phyloP scores from a whole-genome alignment of 1,140 invertebrate genomes.

The Trichonephila inaurata region DNA sequence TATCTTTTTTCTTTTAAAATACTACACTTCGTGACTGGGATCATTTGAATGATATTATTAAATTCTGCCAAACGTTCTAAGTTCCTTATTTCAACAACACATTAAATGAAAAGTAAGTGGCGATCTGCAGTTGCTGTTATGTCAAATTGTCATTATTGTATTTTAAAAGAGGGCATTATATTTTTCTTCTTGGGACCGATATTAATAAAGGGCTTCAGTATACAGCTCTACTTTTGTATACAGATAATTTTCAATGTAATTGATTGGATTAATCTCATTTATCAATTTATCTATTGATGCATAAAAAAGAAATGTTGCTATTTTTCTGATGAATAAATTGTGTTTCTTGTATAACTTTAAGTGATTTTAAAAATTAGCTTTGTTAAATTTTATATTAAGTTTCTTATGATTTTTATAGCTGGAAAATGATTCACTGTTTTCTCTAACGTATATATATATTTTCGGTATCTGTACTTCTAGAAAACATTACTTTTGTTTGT shows the following conservation, averaged over 20 bases:
- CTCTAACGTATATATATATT: too few species aligned
- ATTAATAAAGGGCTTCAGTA: too few species aligned
- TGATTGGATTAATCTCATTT: neutral
- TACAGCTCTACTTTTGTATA: too few species aligned
- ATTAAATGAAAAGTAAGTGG: neutral
- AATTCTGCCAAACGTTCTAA: neutral
- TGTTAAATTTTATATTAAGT: too few species aligned
- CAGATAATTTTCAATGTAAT: neutral
- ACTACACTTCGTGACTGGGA: neutral
- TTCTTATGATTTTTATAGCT: too few species aligned
- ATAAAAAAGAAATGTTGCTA: too few species aligned
- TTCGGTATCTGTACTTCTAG: too few species aligned
- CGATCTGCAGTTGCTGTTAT: neutral
- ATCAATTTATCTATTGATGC: neutral
- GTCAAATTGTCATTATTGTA: neutral
- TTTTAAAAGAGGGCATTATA: slow-evolving; percentile 15
- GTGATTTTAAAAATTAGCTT: neutral
- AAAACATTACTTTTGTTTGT: too few species aligned
- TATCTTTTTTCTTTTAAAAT: neutral
- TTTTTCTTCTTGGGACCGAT: neutral
- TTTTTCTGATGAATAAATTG: neutral
- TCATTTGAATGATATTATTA: neutral
- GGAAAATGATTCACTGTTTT: too few species aligned
- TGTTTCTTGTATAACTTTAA: neutral
- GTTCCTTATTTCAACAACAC: neutral